Percentiles rank a stretch among this genome's conserved stretches.
Evolutionary conservation across 2,797 vertebrate species (phyloP).

Genomic region (Halcyon badia): DNA sequence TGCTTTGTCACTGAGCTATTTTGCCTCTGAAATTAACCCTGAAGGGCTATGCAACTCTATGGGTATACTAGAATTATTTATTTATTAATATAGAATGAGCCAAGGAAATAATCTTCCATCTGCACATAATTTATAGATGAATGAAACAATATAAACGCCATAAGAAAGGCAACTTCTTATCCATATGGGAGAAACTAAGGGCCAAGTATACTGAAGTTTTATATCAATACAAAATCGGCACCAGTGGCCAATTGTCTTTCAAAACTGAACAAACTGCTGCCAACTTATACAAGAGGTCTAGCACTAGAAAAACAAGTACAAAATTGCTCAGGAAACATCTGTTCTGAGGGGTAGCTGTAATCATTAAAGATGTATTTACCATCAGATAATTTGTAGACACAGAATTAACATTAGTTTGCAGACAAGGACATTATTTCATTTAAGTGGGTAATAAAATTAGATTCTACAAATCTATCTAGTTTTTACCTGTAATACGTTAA

Average conservation of each 20-base stretch:
- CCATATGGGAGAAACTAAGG: constrained; percentile 39
- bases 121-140: constrained; percentile 68
- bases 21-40: constrained; percentile 66
- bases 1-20: constrained; percentile 36
- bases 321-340: constrained; percentile 66
- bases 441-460: neutral
- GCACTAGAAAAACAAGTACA: constrained; percentile 3
- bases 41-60: constrained; percentile 18
- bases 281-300: constrained; percentile 63
- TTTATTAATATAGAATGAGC: constrained; percentile 53
- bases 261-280: constrained; percentile 54
- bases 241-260: constrained; percentile 52
- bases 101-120: constrained; percentile 53
- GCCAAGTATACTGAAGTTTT: constrained; percentile 58
- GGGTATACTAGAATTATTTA: neutral
- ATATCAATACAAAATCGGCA: constrained; percentile 63
- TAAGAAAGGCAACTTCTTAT: constrained; percentile 53
- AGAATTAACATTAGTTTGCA: constrained; percentile 44
- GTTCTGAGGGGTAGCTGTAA: constrained; percentile 27
- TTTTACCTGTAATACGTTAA: neutral
- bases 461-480: neutral
- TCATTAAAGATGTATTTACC: constrained; percentile 70
- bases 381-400: constrained; percentile 47
- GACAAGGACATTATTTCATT: constrained; percentile 25
- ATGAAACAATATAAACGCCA: constrained; percentile 63